Conservation (phyloP, 2,113 vertebrate genomes). For the Epinephelus moara region DNA sequence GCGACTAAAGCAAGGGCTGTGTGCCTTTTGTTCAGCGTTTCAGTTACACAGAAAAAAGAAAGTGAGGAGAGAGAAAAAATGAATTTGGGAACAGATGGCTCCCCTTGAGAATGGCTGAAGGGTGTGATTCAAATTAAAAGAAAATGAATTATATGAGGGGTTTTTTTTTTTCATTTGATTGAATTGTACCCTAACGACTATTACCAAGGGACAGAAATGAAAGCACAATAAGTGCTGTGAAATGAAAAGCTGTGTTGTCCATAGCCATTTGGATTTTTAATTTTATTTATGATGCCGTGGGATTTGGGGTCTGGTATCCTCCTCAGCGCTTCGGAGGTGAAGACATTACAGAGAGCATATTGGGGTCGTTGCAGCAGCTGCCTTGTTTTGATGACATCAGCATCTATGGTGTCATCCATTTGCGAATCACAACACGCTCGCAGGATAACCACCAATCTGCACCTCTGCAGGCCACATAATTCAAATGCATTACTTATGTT, state of each 20-base stretch:
- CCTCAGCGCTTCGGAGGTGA: neutral
- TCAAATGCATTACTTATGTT: conserved; percentile 8
- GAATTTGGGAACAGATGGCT: conserved; percentile 64
- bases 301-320: neutral
- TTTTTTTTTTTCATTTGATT: conserved; percentile 11
- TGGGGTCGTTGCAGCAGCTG: neutral
- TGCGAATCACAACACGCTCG: neutral
- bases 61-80: neutral
- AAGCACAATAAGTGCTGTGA: conserved; percentile 19
- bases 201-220: conserved; percentile 25
- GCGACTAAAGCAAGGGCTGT: conserved; percentile 2
- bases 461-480: neutral
- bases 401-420: neutral
- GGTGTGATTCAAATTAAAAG: conserved; percentile 58
- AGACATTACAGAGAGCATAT: neutral
- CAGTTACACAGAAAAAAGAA: conserved; percentile 8
- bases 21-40: conserved; percentile 31
- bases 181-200: conserved; percentile 16
- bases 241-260: conserved; percentile 17
- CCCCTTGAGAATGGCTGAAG: conserved; percentile 58
- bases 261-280: neutral
- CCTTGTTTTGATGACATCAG: conserved; percentile 36
- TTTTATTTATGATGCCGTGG: conserved; percentile 2
- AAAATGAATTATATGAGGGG: conserved; percentile 47
- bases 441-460: neutral